Evolutionary conservation across 2,113 vertebrate genomes (phyloP).

Genomic region (Pleuronectes platessa): DNA sequence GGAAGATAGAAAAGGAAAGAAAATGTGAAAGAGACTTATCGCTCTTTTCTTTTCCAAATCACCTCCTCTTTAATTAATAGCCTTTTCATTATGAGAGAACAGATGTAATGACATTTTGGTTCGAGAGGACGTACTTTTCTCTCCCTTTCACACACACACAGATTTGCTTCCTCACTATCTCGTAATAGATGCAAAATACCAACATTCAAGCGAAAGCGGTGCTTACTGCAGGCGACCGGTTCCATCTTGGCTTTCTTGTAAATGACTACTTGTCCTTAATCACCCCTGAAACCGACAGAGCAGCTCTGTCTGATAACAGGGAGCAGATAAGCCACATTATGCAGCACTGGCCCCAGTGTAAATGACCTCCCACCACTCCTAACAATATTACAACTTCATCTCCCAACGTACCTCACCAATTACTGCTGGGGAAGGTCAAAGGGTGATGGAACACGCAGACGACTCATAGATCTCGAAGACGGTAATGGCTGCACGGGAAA

Average conservation of each 20-base stretch:
- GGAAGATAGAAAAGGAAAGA: slow-evolving; percentile 27
- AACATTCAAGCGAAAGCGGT: slow-evolving; percentile 41
- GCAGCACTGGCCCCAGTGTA: slow-evolving; percentile 40
- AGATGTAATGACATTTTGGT: slow-evolving; percentile 56
- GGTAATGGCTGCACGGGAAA: slow-evolving; percentile 62
- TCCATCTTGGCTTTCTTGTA: slow-evolving; percentile 46
- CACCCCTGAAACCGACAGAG: slow-evolving; percentile 48
- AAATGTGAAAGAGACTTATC: slow-evolving; percentile 20
- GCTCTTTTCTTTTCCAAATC: slow-evolving; percentile 43
- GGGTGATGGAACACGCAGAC: slow-evolving; percentile 56
- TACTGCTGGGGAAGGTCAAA: slow-evolving; percentile 65
- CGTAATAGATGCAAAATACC: slow-evolving; percentile 53
- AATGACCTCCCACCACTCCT: slow-evolving; percentile 47
- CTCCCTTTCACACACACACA: slow-evolving; percentile 12
- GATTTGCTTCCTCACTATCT: slow-evolving; percentile 21
- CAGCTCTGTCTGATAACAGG: slow-evolving; percentile 38
- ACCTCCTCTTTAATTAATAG: slow-evolving; percentile 49
- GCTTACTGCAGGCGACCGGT: slow-evolving; percentile 45
- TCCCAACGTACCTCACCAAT: slow-evolving; percentile 64
- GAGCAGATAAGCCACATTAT: slow-evolving; percentile 68
- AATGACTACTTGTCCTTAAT: slow-evolving; percentile 65
- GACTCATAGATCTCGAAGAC: slow-evolving; percentile 71
- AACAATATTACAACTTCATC: slow-evolving; percentile 67
- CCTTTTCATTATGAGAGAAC: slow-evolving; percentile 47
- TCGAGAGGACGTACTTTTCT: slow-evolving; percentile 23